Conservation (phyloP, 2,888 invertebrate genomes). For the Acronicta psi region DNA sequence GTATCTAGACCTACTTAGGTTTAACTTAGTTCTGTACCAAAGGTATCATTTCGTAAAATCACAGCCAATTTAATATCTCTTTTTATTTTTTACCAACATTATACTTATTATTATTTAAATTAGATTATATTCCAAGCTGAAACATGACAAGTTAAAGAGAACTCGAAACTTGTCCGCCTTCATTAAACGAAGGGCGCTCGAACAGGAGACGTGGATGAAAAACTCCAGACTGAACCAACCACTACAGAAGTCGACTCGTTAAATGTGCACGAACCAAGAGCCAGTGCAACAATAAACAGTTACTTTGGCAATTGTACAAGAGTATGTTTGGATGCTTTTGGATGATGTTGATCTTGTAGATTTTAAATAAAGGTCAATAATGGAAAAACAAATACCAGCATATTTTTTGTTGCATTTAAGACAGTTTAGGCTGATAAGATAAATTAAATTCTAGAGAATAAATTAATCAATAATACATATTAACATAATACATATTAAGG, state of each 20-base stretch:
- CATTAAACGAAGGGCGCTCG: conserved; percentile 53
- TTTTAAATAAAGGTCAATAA: too few species aligned
- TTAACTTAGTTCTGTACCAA: neutral
- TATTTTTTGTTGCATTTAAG: too few species aligned
- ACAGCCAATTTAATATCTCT: neutral
- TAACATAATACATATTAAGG: too few species aligned
- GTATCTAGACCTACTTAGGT: neutral
- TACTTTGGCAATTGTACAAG: neutral
- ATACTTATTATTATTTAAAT: conserved; percentile 20
- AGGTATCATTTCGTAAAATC: neutral
- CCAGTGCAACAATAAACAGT: conserved; percentile 33
- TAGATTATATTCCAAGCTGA: conserved; percentile 8
- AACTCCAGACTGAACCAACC: conserved; percentile 42
- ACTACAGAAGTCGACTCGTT: conserved; percentile 36
- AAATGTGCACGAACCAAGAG: conserved; percentile 27
- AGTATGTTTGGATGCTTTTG: conserved; percentile 4
- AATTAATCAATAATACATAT: too few species aligned
- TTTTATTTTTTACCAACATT: neutral
- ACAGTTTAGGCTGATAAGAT: too few species aligned
- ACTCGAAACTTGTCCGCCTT: conserved; percentile 49
- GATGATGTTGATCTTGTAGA: neutral
- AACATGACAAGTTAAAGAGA: conserved; percentile 33
- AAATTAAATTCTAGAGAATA: too few species aligned
- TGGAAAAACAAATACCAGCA: too few species aligned
- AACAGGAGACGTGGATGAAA: conserved; percentile 42